Conservation (phyloP, 2,113 vertebrate species). For the Callipepla squamata region DNA sequence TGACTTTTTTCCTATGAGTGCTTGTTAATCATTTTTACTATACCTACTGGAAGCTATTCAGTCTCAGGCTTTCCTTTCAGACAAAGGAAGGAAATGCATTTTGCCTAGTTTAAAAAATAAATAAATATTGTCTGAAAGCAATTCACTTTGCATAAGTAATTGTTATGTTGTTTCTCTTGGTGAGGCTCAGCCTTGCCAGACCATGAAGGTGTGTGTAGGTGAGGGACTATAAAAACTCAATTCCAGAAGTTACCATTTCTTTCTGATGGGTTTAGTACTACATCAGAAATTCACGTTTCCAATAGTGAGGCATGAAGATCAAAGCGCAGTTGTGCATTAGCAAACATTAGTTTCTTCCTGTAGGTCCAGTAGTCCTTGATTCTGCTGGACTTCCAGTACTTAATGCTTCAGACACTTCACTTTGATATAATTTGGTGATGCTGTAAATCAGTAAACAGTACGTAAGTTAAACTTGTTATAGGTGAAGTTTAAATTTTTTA, state of each 20-base stretch:
- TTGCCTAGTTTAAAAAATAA: not conserved
- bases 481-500: not conserved
- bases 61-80: not conserved
- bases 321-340: not conserved
- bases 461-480: not conserved
- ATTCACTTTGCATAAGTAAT: not conserved
- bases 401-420: no score
- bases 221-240: not conserved
- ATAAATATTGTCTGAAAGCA: not conserved
- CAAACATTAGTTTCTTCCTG: not conserved
- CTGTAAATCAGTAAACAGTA: not conserved
- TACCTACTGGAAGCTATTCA: accelerated
- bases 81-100: not conserved
- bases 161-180: not conserved
- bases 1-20: accelerated
- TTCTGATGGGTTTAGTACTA: not conserved
- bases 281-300: not conserved
- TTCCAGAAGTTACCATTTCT: not conserved
- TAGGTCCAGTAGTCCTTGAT: not conserved
- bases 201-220: not conserved
- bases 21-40: not conserved
- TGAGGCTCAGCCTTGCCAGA: not conserved
- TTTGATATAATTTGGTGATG: not conserved
- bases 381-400: not conserved
- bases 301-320: not conserved